These are phyloP conservation scores for Cataglyphis albicans DNA, from an alignment of 2,888 invertebrate species.

Conservation along the genomic window DNA sequence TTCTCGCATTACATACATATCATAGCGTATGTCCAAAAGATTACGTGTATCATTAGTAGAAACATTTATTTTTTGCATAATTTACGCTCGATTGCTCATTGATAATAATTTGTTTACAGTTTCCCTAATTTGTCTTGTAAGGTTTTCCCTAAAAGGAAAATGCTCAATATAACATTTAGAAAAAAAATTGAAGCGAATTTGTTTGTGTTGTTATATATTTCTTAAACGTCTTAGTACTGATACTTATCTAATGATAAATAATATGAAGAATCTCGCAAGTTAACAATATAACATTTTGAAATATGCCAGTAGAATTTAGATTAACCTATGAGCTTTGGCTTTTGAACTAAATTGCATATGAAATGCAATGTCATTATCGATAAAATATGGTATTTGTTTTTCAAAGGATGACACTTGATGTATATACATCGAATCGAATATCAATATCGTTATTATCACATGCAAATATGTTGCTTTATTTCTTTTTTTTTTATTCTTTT, in stretches of 20 bases:
- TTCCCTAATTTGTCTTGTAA: background rate
- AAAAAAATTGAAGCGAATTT: background rate
- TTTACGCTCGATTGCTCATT: background rate
- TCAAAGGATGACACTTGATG: slow-evolving; percentile 14
- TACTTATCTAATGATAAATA: background rate
- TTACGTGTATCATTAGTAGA: background rate
- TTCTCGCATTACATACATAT: background rate
- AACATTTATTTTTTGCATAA: background rate
- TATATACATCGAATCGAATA: background rate
- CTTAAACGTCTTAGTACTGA: background rate
- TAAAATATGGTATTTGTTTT: slow-evolving; percentile 4
- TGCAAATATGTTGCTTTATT: background rate
- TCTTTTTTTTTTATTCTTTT: background rate
- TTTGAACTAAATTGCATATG: slow-evolving; percentile 33
- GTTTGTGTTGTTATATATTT: background rate
- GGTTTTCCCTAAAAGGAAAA: background rate
- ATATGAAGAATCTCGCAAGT: background rate
- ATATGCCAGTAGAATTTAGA: slow-evolving; percentile 9
- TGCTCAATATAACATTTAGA: background rate
- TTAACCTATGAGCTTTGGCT: slow-evolving; percentile 12
- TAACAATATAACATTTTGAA: too few species aligned
- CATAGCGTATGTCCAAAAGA: background rate
- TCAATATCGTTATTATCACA: background rate
- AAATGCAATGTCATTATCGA: slow-evolving; percentile 19
- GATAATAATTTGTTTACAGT: background rate